Conservation (phyloP, 2,888 invertebrate genomes). For the Loripinus fragilis region DNA sequence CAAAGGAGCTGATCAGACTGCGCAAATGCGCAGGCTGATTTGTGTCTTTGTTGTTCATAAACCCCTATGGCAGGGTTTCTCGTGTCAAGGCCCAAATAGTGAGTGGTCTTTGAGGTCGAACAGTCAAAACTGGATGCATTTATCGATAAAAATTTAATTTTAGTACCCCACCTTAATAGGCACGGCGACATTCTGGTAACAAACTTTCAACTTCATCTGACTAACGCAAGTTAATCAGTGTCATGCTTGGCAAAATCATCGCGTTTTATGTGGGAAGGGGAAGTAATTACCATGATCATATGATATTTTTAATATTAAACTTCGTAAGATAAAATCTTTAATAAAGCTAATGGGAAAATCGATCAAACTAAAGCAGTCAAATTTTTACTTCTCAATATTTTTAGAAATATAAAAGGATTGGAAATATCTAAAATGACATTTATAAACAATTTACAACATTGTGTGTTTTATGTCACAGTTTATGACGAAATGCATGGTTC, state of each 20-base stretch:
- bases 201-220: background rate
- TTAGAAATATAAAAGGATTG: no score
- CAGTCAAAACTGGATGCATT: background rate
- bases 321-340: conserved; percentile 1
- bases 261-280: conserved; percentile 4
- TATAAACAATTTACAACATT: background rate
- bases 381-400: background rate
- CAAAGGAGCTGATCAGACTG: no score
- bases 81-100: no score
- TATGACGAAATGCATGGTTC: no score
- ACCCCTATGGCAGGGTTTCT: no score
- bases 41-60: no score
- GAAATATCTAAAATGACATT: no score
- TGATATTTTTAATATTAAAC: conserved; percentile 13
- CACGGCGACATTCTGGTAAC: background rate
- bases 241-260: background rate
- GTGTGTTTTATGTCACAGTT: no score
- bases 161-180: conserved; percentile 3
- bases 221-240: conserved; percentile 1
- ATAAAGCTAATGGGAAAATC: conserved; percentile 5
- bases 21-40: no score
- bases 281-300: background rate
- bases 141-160: background rate
- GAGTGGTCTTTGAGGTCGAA: no score
- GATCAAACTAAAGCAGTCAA: background rate